Evolutionary conservation across 2,113 vertebrate genomes (phyloP).

Genomic region (Erythrocebus patas): DNA sequence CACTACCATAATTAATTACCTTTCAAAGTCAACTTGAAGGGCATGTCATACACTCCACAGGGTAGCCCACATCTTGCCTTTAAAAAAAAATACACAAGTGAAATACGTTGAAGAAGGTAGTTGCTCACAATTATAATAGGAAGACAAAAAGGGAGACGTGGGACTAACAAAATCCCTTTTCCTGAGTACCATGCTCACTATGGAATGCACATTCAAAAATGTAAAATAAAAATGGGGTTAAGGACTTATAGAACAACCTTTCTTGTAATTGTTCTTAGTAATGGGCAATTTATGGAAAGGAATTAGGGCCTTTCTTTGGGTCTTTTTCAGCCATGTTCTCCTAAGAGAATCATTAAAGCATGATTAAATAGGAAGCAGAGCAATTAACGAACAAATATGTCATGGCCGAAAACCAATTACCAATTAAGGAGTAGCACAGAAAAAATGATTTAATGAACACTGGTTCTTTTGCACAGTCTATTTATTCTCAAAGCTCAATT

Average conservation of each 20-base stretch:
- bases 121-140: background rate
- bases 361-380: constrained; percentile 50
- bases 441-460: constrained; percentile 52
- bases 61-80: background rate
- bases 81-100: background rate
- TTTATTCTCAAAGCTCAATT: constrained; percentile 54
- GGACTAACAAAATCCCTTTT: background rate
- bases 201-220: background rate
- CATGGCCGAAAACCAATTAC: constrained; percentile 51
- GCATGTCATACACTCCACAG: background rate
- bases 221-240: background rate
- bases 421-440: constrained; percentile 31
- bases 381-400: constrained; percentile 54
- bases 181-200: background rate
- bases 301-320: constrained; percentile 26
- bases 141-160: background rate
- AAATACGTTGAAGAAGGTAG: background rate
- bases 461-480: constrained; percentile 33
- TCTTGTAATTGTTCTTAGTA: background rate
- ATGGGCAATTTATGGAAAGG: constrained; percentile 14
- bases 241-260: background rate
- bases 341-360: constrained; percentile 54
- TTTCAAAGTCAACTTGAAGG: constrained; percentile 48
- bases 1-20: constrained; percentile 36
- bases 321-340: constrained; percentile 27